Conservation (phyloP, 2,797 vertebrate genomes). For the Muscicapa comitata region DNA sequence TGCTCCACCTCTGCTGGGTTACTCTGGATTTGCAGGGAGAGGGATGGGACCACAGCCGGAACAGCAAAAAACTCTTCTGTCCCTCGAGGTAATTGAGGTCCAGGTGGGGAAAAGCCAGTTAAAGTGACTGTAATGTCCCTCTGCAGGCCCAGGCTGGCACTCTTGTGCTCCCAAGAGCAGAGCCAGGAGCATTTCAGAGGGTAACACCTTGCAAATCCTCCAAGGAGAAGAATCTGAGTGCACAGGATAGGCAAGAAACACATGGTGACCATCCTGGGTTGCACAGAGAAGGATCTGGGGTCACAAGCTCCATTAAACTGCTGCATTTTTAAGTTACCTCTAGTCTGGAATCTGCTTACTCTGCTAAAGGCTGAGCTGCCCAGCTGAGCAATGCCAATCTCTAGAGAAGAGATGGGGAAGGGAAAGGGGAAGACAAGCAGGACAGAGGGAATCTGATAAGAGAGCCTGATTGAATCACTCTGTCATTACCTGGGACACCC, state of each 20-base stretch:
- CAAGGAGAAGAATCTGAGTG: background rate
- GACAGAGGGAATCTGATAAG: background rate
- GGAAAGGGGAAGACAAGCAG: background rate
- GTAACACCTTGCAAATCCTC: background rate
- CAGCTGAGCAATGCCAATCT: background rate
- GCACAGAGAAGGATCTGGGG: background rate
- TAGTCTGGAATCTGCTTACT: background rate
- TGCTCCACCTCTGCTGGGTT: background rate
- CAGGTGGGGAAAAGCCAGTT: background rate
- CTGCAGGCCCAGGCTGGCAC: background rate
- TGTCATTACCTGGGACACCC: background rate
- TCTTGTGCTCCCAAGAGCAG: background rate
- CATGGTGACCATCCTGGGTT: fast-evolving
- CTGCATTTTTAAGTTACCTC: background rate
- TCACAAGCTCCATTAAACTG: background rate
- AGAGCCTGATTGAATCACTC: background rate
- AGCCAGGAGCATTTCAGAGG: background rate
- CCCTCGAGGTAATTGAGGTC: fast-evolving
- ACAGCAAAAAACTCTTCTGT: background rate
- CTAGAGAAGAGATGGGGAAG: background rate
- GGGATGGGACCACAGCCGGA: background rate
- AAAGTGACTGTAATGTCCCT: background rate
- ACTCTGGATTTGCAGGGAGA: background rate
- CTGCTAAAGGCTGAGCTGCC: background rate
- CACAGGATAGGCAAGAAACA: background rate